Evolutionary conservation across 2,888 invertebrate genomes (phyloP).

Genomic region (Caenorhabditis parvicauda): DNA sequence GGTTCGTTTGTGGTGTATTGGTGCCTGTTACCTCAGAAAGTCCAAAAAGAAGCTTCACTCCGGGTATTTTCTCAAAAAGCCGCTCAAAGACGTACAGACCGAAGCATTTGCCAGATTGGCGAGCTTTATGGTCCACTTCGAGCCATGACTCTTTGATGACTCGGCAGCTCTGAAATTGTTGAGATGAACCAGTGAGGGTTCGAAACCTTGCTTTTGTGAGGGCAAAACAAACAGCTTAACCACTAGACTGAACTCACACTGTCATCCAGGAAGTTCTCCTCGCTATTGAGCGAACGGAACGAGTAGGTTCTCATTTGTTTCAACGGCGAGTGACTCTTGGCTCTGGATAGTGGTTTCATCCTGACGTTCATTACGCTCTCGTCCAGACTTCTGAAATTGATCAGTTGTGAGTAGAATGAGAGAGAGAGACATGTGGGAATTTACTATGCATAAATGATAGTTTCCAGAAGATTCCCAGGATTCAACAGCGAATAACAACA

Average conservation of each 20-base stretch:
- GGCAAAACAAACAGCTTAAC: background rate
- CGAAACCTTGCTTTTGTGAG: background rate
- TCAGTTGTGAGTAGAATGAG: no score
- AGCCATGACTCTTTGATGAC: conserved; percentile 25
- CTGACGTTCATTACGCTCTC: conserved; percentile 28
- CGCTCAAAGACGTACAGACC: conserved; percentile 43
- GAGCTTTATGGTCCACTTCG: conserved; percentile 18
- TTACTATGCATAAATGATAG: no score
- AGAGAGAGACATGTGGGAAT: no score
- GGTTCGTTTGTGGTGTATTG: background rate
- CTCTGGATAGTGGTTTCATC: conserved; percentile 39
- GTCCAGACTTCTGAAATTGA: conserved; percentile 29
- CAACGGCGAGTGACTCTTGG: conserved; percentile 41
- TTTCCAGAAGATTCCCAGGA: no score
- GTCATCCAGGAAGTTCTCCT: conserved; percentile 41
- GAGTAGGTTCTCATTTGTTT: conserved; percentile 50
- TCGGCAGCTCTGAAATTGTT: conserved; percentile 27
- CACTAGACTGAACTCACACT: conserved; percentile 8
- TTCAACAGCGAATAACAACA: no score
- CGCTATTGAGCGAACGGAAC: conserved; percentile 38
- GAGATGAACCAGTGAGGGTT: background rate
- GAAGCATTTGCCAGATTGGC: conserved; percentile 21
- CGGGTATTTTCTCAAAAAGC: conserved; percentile 41
- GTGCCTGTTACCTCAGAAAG: conserved; percentile 7
- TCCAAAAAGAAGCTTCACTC: conserved; percentile 26